Conservation (phyloP, 2,113 vertebrate genomes). For the Hyaena hyaena region DNA sequence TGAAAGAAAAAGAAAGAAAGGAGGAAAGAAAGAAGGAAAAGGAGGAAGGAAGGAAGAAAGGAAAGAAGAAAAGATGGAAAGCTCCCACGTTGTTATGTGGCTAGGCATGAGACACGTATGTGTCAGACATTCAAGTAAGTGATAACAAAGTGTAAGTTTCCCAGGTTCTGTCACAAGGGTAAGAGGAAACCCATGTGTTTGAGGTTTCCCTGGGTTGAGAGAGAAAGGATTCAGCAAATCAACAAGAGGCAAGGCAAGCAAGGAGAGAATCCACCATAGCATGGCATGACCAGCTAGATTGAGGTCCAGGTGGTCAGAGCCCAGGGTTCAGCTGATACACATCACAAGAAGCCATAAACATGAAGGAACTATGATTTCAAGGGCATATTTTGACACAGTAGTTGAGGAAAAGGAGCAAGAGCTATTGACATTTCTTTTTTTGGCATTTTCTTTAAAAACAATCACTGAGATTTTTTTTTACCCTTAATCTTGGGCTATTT, state of each 20-base stretch:
- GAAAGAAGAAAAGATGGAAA: background rate
- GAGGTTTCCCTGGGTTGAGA: background rate
- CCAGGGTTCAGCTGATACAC: background rate
- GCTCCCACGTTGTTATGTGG: background rate
- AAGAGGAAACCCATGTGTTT: background rate
- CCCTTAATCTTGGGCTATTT: background rate
- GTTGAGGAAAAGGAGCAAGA: background rate
- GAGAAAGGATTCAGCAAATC: background rate
- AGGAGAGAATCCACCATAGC: background rate
- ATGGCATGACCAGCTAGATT: background rate
- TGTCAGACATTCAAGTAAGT: background rate
- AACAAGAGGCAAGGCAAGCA: background rate
- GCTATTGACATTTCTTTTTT: background rate
- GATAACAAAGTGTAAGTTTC: background rate
- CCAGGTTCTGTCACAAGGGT: background rate
- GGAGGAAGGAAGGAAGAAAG: no score
- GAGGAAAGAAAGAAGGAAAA: background rate
- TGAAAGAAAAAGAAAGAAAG: background rate
- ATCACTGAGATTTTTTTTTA: conserved; percentile 9
- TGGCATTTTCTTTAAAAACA: background rate
- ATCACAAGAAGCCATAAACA: background rate
- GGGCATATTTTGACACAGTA: background rate
- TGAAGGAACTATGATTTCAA: background rate
- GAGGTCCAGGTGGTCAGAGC: background rate
- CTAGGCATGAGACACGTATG: background rate